Evolutionary conservation across 1,140 invertebrate genomes (phyloP), one percentile per base, ranked within the genome.

Genomic region (Pomacea maculata): DNA sequence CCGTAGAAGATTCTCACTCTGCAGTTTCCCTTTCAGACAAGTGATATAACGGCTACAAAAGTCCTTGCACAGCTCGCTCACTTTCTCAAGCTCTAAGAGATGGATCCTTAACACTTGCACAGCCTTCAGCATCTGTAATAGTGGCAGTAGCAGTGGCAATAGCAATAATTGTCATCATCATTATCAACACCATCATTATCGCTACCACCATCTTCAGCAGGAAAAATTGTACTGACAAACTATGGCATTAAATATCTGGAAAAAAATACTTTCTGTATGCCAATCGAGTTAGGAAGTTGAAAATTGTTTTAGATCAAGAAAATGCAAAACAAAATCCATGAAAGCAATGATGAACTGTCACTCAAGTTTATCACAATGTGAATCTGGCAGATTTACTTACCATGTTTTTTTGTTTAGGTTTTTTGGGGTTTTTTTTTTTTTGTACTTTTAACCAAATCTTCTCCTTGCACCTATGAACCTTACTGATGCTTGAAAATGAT

Each of bases 61-160:
- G 82, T 92, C 91, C 78, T 89, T 89, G 83, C 91, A 92, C 70
- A 92, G 80, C 64, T 92, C 91, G 71, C 87, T 91, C 17, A 92
- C 91, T 88, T 92, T 92, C 81, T 92, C 90, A 29, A 92, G 79
- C 83, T 92, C 91, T 52, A 92, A 75, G 15, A 92, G 81, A 85
- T 92, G 91, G 82, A 92, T 92, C 29, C 91, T 82, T 79, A 92
- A 86, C 19, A 92, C 91, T 78, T 92, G 89, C 57, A 92, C 90
- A 21, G 90, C 88, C 84, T 91, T 91, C 10, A 92, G 84, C 90
- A 92, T 91, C 91, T 92, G 85, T 65, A 64, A 82, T 19, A 25
- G 25, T 34, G 21, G 10, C 3, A 74, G 10, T 45, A 52, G 1
- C 11, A 45, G 14, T 29, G 34, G 1, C 21, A n/a, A 21, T 45